These are phyloP conservation scores for Zosterops japonicus DNA, from an alignment of 2,113 vertebrate species.

Conservation along the genomic window DNA sequence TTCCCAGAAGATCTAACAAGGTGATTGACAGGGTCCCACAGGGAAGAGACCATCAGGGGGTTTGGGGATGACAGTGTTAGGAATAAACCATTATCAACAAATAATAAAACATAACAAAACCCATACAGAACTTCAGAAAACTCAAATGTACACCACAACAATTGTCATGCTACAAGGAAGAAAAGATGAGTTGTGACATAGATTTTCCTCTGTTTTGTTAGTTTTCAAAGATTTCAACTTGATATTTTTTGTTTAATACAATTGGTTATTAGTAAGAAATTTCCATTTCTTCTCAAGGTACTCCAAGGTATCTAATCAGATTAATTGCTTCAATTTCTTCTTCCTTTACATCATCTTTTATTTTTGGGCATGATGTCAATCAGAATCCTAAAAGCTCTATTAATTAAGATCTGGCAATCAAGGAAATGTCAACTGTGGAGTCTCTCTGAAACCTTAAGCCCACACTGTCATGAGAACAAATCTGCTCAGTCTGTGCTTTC, in stretches of 20 bases:
- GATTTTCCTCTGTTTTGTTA: not conserved
- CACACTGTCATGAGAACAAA: not conserved
- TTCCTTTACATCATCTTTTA: not conserved
- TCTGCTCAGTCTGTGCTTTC: not conserved
- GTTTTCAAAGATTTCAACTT: not conserved
- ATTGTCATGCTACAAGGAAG: not conserved
- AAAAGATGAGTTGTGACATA: not conserved
- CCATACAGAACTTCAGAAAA: too few species aligned
- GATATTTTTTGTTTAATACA: not conserved
- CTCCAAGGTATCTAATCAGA: not conserved
- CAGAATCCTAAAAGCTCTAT: not conserved
- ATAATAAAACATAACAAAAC: too few species aligned
- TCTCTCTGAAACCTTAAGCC: not conserved
- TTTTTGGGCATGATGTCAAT: not conserved
- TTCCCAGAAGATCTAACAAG: too few species aligned
- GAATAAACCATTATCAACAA: too few species aligned
- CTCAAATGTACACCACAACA: too few species aligned
- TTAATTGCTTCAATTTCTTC: not conserved
- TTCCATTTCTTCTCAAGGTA: not conserved
- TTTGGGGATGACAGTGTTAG: too few species aligned
- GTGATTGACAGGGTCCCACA: too few species aligned
- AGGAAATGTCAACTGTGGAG: not conserved
- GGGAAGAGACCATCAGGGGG: too few species aligned
- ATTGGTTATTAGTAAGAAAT: not conserved
- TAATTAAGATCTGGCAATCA: not conserved